Evolutionary conservation across 2,113 vertebrate genomes (phyloP).

Genomic region (Lota lota): DNA sequence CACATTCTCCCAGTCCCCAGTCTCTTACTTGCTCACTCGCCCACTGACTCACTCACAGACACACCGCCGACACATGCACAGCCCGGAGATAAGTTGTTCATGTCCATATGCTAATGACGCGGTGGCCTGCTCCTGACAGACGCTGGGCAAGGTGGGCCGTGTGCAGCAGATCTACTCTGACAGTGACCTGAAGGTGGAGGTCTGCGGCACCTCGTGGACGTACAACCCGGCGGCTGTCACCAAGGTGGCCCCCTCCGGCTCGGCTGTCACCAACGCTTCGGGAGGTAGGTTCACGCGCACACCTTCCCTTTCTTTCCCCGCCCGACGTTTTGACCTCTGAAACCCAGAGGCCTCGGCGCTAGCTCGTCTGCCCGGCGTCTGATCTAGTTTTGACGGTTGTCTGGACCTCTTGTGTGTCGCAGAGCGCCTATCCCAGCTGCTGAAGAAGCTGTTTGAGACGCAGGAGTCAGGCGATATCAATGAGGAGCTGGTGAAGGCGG

Average conservation of each 20-base stretch:
- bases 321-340: slow-evolving; percentile 1
- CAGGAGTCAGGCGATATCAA: slow-evolving; percentile 98
- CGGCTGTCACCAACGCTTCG: slow-evolving; percentile 95
- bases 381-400: background rate
- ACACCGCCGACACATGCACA: slow-evolving; percentile 25
- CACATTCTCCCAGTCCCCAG: slow-evolving; percentile 13
- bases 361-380: too few species aligned
- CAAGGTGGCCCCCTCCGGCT: slow-evolving; percentile 94
- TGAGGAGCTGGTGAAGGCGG: slow-evolving; percentile 97
- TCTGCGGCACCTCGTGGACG: slow-evolving; percentile 98
- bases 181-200: slow-evolving; percentile 98
- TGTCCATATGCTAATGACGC: slow-evolving; percentile 34
- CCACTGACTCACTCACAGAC: slow-evolving; percentile 4
- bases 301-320: slow-evolving; percentile 2
- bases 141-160: slow-evolving; percentile 95
- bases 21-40: slow-evolving; percentile 3
- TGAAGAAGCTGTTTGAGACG: slow-evolving; percentile 98
- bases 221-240: slow-evolving; percentile 98
- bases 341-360: too few species aligned
- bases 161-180: slow-evolving; percentile 99
- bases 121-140: slow-evolving; percentile 72
- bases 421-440: slow-evolving; percentile 95
- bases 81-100: too few species aligned
- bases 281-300: slow-evolving; percentile 76
- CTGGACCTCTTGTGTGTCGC: slow-evolving; percentile 16